Base-by-base conservation (phyloP, 2,888 invertebrate species). In the Rhaphigaster nebulosa region DNA sequence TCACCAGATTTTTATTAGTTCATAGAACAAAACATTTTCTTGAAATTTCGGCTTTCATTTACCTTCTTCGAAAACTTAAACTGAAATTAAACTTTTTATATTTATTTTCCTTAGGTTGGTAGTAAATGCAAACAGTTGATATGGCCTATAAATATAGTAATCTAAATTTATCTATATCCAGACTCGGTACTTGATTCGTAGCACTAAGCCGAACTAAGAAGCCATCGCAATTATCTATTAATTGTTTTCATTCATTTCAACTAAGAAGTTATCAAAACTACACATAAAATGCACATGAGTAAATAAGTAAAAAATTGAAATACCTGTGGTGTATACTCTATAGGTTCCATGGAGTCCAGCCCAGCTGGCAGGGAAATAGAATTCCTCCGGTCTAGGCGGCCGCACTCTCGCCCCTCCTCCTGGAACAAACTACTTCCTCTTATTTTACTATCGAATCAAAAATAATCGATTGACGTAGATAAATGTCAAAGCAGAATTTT, bases 351-450 rank as follows among this genome's bases (percentile, higher is more conserved):
- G 90, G 96, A 95, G 93, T 96, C 96, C 91, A 97, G 94, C 92
- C 95, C 95, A 65, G 95, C 95, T 6, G 97, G 97, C 94, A 97
- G 95, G 5, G 97, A 97, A 92, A 96, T 96, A 5, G 97, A 96
- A 92, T 96, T 96, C 92, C 96, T 95, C 89, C 96, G 94, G 89
- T 95, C 93, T 89, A 93, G 94, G 10, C 93, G 93, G 76, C 97
- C 90, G 20, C 65, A 89, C 89, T 97, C 97, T 94, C 96, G 96
- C 92, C 96, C 96, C 94, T 99, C 99, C 94, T 98, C 98, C 94
- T 97, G 96, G 95, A 99, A 97, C 95, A 91, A 15, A 41, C 89
- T 26, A 70, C 87, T 87, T 89, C 70, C 87, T 89, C 76, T 65
- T 50, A 87, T 90, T 65, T 87, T 56, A 88, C 80, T n/a, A 80